A percentile compares a stretch with the other conserved stretches of the same genome.
Evolutionary conservation across 2,113 vertebrate species (phyloP).

Genomic region (Perognathus longimembris): DNA sequence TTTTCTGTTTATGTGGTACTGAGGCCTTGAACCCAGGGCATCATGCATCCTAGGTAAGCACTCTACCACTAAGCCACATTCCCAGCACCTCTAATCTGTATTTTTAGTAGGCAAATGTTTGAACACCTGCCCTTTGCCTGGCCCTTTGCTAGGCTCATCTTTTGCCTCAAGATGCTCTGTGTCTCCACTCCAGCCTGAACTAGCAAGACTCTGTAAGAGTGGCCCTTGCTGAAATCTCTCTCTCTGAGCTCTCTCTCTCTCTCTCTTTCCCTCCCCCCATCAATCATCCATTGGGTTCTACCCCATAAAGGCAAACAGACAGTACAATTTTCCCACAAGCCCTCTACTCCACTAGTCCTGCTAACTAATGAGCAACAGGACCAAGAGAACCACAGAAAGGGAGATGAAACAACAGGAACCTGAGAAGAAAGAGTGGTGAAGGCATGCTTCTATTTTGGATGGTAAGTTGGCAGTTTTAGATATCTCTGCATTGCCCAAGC

Average conservation of each 20-base stretch:
- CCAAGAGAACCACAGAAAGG: background rate
- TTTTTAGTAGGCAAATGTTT: background rate
- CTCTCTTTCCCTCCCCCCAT: too few relatives aligned
- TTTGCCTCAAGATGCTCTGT: background rate
- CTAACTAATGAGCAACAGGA: background rate
- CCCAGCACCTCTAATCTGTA: too few relatives aligned
- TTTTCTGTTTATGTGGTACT: too few relatives aligned
- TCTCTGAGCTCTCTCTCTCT: too few relatives aligned
- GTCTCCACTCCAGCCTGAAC: background rate
- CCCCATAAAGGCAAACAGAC: background rate
- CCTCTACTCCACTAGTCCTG: background rate
- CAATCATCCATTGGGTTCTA: background rate
- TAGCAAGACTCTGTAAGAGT: background rate
- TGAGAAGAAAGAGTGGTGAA: too few relatives aligned
- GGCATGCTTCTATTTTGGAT: background rate
- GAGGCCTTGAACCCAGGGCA: too few relatives aligned
- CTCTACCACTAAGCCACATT: too few relatives aligned
- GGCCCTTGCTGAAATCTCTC: background rate
- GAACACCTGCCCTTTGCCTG: background rate
- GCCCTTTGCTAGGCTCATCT: background rate
- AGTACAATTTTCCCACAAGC: background rate
- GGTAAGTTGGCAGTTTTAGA: background rate
- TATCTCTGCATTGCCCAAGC: background rate
- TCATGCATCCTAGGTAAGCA: too few relatives aligned
- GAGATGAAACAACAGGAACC: background rate